phyloP scores from a whole-genome alignment of 2,888 invertebrate genomes.

The Pherbina coryleti region DNA sequence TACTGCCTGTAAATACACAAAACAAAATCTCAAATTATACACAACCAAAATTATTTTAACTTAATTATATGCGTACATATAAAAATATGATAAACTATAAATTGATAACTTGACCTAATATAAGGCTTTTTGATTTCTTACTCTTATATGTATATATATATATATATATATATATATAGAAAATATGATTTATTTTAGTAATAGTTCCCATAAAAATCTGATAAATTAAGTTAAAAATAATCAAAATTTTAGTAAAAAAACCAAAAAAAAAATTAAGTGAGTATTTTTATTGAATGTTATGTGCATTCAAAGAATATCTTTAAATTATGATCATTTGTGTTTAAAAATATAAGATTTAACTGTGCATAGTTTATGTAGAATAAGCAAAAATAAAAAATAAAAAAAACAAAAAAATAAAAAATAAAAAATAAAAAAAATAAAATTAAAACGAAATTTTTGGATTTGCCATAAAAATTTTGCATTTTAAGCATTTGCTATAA shows the following conservation, averaged over 20 bases:
- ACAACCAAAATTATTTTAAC: background rate
- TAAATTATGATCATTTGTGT: background rate
- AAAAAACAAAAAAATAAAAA: no score
- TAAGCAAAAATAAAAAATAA: no score
- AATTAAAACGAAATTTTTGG: no score
- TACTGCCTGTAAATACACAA: constrained; percentile 32
- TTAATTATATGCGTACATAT: constrained; percentile 5
- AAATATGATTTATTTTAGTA: no score
- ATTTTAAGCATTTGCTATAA: constrained; percentile 10
- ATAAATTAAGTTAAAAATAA: background rate
- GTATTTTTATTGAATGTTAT: background rate
- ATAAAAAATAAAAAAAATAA: no score
- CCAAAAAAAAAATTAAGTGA: background rate
- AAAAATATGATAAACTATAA: background rate
- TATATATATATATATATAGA: no score
- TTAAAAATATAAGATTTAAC: background rate
- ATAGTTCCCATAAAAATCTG: no score
- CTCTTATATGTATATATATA: no score
- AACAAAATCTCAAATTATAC: no score
- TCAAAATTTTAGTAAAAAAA: constrained; percentile 5
- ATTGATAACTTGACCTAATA: background rate
- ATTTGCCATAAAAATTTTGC: background rate
- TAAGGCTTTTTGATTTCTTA: background rate
- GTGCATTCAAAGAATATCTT: background rate
- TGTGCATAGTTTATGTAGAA: background rate